phyloP scores from a whole-genome alignment of 2,797 vertebrate species.

The Corythornis leucogaster region DNA sequence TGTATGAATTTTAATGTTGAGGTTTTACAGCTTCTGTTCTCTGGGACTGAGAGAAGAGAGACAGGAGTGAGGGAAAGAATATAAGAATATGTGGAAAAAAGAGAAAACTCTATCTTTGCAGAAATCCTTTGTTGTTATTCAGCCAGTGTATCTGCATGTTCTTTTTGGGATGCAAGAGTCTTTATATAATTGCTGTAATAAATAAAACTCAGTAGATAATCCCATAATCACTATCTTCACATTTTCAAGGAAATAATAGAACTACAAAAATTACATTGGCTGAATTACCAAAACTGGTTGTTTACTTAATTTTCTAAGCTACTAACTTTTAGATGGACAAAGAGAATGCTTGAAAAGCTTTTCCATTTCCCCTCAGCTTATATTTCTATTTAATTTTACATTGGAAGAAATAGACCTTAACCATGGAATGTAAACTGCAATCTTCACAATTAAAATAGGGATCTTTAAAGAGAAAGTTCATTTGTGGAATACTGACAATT shows the following conservation, averaged over 20 bases:
- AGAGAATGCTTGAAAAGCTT: not conserved
- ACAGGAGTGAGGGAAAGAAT: not conserved
- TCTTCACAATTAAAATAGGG: not conserved
- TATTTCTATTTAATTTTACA: not conserved
- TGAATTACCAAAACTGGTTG: not conserved
- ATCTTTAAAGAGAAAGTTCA: not conserved
- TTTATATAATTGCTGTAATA: not conserved
- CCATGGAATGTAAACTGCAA: not conserved
- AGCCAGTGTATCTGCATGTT: not conserved
- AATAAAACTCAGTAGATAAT: not conserved
- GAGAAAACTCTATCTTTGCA: not conserved
- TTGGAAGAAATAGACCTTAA: not conserved
- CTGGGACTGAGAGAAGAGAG: not conserved
- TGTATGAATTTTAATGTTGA: not conserved
- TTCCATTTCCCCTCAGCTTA: not conserved
- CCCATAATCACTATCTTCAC: not conserved
- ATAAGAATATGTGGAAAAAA: not conserved
- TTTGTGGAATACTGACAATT: not conserved
- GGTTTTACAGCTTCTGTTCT: not conserved
- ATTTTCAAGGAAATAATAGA: not conserved
- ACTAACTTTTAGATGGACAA: not conserved
- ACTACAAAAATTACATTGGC: not conserved
- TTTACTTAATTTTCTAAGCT: slow-evolving; percentile 5
- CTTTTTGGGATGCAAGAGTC: not conserved
- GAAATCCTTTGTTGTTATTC: not conserved